phyloP scores from a whole-genome alignment of 2,113 vertebrate genomes.

The Bothrops jararaca region DNA sequence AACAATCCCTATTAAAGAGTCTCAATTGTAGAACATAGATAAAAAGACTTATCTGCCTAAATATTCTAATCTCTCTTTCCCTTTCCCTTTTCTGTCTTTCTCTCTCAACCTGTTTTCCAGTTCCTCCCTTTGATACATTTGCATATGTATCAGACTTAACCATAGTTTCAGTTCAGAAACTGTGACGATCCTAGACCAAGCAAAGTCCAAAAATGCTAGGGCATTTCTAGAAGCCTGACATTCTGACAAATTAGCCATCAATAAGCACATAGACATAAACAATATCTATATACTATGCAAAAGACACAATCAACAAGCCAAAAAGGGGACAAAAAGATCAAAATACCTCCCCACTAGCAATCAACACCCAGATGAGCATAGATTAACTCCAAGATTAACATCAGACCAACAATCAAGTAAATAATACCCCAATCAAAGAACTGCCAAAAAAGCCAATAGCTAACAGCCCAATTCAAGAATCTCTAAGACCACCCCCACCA shows the following conservation, averaged over 20 bases:
- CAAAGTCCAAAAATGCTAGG: neutral
- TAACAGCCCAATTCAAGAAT: neutral
- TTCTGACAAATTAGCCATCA: neutral
- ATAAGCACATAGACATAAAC: neutral
- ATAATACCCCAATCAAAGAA: neutral
- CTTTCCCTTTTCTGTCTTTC: neutral
- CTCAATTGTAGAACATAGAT: constrained; percentile 44
- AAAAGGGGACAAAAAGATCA: neutral
- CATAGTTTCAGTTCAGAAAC: neutral
- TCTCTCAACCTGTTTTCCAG: constrained; percentile 9
- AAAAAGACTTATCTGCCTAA: constrained; percentile 32
- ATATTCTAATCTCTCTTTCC: constrained; percentile 18
- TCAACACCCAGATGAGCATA: neutral
- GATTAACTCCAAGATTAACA: neutral
- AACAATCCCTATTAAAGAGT: constrained; percentile 41
- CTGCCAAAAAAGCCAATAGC: neutral
- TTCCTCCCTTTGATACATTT: neutral
- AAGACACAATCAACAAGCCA: neutral
- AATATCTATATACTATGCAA: neutral
- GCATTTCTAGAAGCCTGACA: neutral
- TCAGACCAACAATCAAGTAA: neutral
- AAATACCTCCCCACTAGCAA: neutral
- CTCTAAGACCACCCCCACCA: neutral
- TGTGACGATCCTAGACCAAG: neutral
- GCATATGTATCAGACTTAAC: neutral